phyloP scores from a whole-genome alignment of 2,797 vertebrate species.

The Artibeus jamaicensis region DNA sequence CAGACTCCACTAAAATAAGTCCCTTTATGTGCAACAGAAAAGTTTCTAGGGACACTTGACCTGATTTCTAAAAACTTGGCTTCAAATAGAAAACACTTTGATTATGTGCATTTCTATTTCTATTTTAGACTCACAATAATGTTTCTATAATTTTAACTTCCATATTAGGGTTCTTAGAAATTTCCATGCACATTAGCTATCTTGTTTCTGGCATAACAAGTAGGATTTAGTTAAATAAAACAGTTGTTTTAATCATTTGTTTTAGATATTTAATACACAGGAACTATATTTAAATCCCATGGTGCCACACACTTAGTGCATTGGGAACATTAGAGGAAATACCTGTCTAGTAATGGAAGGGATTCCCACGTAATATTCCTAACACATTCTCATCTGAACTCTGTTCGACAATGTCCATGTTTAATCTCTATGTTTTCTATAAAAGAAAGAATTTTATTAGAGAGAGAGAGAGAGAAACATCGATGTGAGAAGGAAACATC shows the following conservation, averaged over 20 bases:
- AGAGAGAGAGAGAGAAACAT: not conserved
- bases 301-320: not conserved
- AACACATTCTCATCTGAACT: not conserved
- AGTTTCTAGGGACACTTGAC: slow-evolving; percentile 15
- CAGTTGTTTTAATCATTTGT: not conserved
- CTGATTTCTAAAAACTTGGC: slow-evolving; percentile 56
- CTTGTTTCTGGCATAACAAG: not conserved
- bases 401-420: not conserved
- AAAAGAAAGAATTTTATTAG: not conserved
- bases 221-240: slow-evolving; percentile 27
- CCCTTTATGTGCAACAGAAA: not conserved
- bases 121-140: not conserved
- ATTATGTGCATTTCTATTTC: slow-evolving; percentile 2
- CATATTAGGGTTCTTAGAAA: not conserved
- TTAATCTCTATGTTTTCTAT: not conserved
- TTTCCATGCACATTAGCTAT: not conserved
- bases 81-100: slow-evolving; percentile 27
- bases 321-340: not conserved
- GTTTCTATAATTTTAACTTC: not conserved
- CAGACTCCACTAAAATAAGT: not conserved
- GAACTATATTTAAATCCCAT: not conserved
- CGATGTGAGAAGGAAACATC: not conserved
- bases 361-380: not conserved
- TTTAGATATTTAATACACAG: not conserved
- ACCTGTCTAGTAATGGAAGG: not conserved